A percentile compares a stretch with the other conserved stretches of the same genome.
Conservation (phyloP, 2,888 invertebrate genomes). For the Steinernema scapterisci region DNA sequence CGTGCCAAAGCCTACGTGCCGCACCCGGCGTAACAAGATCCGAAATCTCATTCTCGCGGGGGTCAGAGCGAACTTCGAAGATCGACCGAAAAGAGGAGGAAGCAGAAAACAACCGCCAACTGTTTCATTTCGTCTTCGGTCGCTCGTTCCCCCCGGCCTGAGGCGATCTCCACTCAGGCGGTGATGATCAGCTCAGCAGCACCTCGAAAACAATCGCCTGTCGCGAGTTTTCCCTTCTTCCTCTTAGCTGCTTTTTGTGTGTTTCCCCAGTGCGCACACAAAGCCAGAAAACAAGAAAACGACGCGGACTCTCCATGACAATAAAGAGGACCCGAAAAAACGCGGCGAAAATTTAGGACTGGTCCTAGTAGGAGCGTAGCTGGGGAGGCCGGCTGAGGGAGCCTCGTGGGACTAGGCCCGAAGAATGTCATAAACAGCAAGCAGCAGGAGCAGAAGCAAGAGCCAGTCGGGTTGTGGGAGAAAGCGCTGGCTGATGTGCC, state of each 20-base stretch:
- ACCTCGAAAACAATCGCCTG: background rate
- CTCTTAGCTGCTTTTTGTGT: background rate
- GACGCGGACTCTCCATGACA: slow-evolving; percentile 1
- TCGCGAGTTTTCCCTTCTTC: background rate
- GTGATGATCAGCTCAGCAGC: background rate
- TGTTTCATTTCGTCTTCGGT: slow-evolving; percentile 1
- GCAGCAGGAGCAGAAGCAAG: too few relatives aligned
- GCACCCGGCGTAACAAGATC: too few relatives aligned
- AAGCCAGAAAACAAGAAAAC: background rate
- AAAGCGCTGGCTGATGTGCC: too few relatives aligned
- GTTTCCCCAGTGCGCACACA: too few relatives aligned
- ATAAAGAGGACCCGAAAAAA: background rate
- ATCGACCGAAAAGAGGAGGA: background rate
- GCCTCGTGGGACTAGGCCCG: too few relatives aligned
- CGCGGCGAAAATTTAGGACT: background rate
- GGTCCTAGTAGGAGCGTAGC: too few relatives aligned
- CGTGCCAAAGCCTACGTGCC: too few relatives aligned
- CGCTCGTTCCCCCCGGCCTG: too few relatives aligned
- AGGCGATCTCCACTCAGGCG: too few relatives aligned
- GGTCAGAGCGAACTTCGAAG: background rate
- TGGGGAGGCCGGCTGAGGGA: too few relatives aligned
- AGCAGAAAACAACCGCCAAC: slow-evolving; percentile 12
- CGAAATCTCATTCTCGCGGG: background rate
- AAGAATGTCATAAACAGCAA: too few relatives aligned
- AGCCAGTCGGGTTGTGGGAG: too few relatives aligned